A percentile compares a stretch with the other conserved stretches of the same genome.
These are phyloP conservation scores for Nesoenas mayeri DNA, from an alignment of 2,113 vertebrate species.

Conservation along the genomic window DNA sequence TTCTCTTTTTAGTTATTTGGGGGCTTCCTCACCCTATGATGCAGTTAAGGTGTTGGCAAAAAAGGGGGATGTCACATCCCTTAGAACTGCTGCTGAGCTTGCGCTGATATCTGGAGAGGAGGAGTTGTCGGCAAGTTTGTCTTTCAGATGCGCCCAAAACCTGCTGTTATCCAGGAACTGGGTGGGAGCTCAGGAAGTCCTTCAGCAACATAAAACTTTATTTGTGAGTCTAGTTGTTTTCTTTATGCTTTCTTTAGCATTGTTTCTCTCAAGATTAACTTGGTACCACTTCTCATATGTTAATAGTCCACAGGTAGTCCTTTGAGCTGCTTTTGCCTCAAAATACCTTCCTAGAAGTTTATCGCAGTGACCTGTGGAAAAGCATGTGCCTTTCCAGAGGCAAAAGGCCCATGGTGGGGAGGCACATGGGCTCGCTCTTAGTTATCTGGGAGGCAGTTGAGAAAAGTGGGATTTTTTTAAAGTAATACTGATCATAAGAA, in stretches of 20 bases:
- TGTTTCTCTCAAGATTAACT: not conserved
- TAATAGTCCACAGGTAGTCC: not conserved
- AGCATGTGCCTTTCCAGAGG: not conserved
- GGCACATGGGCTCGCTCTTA: accelerated
- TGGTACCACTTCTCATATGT: not conserved
- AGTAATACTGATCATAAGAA: not conserved
- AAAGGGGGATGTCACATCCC: constrained; percentile 87
- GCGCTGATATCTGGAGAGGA: constrained; percentile 82
- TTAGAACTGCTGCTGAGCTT: constrained; percentile 83
- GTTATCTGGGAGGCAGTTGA: not conserved
- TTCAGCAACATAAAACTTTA: constrained; percentile 80
- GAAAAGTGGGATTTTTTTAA: not conserved
- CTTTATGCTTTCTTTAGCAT: not conserved
- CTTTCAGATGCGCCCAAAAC: constrained; percentile 89
- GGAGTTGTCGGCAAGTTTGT: constrained; percentile 81
- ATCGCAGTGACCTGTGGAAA: not conserved
- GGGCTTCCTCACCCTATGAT: constrained; percentile 85
- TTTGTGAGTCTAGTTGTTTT: constrained; percentile 77
- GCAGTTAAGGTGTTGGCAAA: constrained; percentile 91
- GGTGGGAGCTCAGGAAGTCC: constrained; percentile 83
- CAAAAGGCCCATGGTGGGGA: not conserved
- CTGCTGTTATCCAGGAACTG: constrained; percentile 84
- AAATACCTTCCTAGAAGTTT: not conserved
- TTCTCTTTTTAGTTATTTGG: constrained; percentile 82
- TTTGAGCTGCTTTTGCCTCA: not conserved